phyloP scores from a whole-genome alignment of 2,888 invertebrate genomes.

The Dyspetes luteomarginatus region DNA sequence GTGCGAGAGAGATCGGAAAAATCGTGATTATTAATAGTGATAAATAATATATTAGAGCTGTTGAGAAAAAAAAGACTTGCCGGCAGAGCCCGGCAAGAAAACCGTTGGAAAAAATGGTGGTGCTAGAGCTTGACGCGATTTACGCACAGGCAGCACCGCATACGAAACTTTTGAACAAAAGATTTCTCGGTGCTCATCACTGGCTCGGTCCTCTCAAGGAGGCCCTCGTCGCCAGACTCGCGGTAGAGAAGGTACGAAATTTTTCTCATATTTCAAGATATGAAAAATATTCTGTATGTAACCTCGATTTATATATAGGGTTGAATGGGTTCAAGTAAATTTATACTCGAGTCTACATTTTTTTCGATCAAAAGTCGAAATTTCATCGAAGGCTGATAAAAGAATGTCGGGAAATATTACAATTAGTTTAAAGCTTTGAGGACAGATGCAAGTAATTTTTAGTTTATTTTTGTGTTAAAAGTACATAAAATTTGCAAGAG shows the following conservation, averaged over 20 bases:
- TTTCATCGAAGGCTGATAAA: too few relatives aligned
- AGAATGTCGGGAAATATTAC: too few relatives aligned
- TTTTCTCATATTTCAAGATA: too few relatives aligned
- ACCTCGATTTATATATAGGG: too few relatives aligned
- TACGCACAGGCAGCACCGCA: constrained; percentile 93
- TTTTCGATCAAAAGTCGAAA: too few relatives aligned
- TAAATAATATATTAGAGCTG: constrained; percentile 12
- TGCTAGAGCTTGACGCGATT: constrained; percentile 91
- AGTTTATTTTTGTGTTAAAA: too few relatives aligned
- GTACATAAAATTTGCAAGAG: too few relatives aligned
- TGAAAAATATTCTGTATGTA: too few relatives aligned
- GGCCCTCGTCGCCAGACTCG: constrained; percentile 84
- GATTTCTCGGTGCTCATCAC: constrained; percentile 95
- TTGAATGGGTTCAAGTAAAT: too few relatives aligned
- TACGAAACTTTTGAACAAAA: constrained; percentile 95
- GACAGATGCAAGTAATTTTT: too few relatives aligned
- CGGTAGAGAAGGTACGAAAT: constrained; percentile 90
- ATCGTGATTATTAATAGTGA: constrained; percentile 5
- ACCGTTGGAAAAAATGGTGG: constrained; percentile 85
- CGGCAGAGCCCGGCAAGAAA: constrained; percentile 53
- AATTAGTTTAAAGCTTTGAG: too few relatives aligned
- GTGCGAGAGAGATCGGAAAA: background rate
- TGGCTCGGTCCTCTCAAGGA: constrained; percentile 91
- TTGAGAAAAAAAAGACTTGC: constrained; percentile 30
- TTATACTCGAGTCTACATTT: too few relatives aligned